Evolutionary conservation across 2,888 invertebrate genomes (phyloP).

Genomic region (Sabatieria punctata): DNA sequence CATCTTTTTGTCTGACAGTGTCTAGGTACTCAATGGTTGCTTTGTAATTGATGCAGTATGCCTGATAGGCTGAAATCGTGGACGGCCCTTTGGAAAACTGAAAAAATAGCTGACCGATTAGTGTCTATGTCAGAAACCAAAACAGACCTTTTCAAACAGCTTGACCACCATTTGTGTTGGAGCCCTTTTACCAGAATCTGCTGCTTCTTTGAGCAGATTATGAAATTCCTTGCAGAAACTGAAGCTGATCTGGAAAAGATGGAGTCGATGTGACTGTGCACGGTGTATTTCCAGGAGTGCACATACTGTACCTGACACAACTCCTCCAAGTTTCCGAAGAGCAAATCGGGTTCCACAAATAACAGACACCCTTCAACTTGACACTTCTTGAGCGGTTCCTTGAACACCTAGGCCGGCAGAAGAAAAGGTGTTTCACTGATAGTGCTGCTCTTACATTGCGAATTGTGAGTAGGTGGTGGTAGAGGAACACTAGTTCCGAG

Average conservation of each 20-base stretch:
- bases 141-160: conserved; percentile 35
- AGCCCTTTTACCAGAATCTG: conserved; percentile 34
- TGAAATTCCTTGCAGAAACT: conserved; percentile 42
- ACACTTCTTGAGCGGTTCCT: conserved; percentile 47
- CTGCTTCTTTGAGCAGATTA: conserved; percentile 16
- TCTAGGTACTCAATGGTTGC: conserved; percentile 45
- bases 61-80: conserved; percentile 41
- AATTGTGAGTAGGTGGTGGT: conserved; percentile 46
- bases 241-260: conserved; percentile 41
- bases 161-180: conserved; percentile 42
- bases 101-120: conserved; percentile 10
- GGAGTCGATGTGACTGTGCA: too few relatives aligned
- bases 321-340: conserved; percentile 47
- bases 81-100: conserved; percentile 39
- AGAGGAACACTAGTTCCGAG: conserved; percentile 45
- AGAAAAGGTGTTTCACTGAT: background rate
- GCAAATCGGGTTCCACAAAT: conserved; percentile 46
- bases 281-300: too few relatives aligned
- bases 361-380: conserved; percentile 48
- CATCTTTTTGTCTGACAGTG: conserved; percentile 42
- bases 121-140: background rate
- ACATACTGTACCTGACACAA: conserved; percentile 41
- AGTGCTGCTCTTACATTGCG: conserved; percentile 39
- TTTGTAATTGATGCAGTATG: conserved; percentile 47
- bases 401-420: conserved; percentile 47